Evolutionary conservation across 2,888 invertebrate genomes (phyloP), one percentile per base, ranked within the genome.

Genomic region (Pachliopta kotzebuea): DNA sequence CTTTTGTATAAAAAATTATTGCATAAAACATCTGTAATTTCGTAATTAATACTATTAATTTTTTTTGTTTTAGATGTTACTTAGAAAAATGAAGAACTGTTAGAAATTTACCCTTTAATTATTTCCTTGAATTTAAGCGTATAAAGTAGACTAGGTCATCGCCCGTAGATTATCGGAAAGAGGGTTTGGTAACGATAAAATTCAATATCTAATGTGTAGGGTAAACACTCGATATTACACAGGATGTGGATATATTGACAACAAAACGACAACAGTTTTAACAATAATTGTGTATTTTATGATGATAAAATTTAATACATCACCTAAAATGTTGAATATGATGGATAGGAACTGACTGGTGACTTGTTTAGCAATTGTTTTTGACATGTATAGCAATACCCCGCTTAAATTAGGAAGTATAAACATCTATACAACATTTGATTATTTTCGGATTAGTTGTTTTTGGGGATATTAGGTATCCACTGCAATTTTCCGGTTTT

Each of bases 111-210:
- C 57, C 65, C 60, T 65, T 65, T 60, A 53, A 53, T 26, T 42
- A 37, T 26, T 49, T 9, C 18, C 11, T 4, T 18, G 9, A 20
- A 56, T 52, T 23, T 21, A 37, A 23, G 45, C 26, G 58, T 55
- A 45, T 56, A 59, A 62, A 66, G 49, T 62, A 65, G 55, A 66
- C 50, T 62, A 66, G 65, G 62, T 50, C 65, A 62, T 37, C 56
- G 65, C 55, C 55, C 65, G 59, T 50, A n/a, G 45, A 50, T 55
- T 58, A 62, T 66, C 65, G 24, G 59, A 55, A 62, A 59, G 54
- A 59, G 65, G 62, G 62, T 58, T 52, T 23, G 54, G 57, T 66
- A 62, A 37, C 55, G 65, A 66, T 66, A 66, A 66, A 66, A 21
- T 59, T 58, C 37, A 58, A 54, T 66, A 66, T 66, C 65, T 66